Percentiles rank a stretch among this genome's conserved stretches.
Evolutionary conservation across 2,888 invertebrate genomes (phyloP).

Genomic region (Scaptomyza tumidula): DNA sequence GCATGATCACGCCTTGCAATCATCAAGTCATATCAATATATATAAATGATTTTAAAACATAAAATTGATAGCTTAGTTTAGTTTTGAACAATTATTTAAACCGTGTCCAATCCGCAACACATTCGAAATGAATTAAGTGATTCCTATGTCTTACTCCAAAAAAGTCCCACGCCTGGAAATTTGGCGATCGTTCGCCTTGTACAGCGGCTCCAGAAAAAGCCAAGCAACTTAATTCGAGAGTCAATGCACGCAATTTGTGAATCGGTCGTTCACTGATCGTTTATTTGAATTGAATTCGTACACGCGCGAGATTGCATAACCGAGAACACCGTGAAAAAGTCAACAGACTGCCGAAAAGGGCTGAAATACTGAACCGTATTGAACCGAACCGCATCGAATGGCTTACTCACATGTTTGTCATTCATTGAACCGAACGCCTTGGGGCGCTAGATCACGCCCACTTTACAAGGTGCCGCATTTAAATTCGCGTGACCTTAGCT

Average conservation of each 20-base stretch:
- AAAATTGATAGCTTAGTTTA: too few relatives aligned
- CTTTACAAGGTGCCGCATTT: slow-evolving; percentile 58
- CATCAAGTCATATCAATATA: too few relatives aligned
- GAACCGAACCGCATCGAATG: slow-evolving; percentile 8
- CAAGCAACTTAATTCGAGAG: slow-evolving; percentile 27
- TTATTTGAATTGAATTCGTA: slow-evolving; percentile 43
- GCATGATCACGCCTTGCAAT: too few relatives aligned
- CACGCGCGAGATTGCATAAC: slow-evolving; percentile 44
- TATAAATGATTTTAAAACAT: too few relatives aligned
- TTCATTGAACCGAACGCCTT: slow-evolving; percentile 17
- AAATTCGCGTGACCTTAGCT: slow-evolving; percentile 67
- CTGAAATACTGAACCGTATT: slow-evolving; percentile 1
- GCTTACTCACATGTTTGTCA: slow-evolving; percentile 21
- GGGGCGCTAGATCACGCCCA: slow-evolving; percentile 62
- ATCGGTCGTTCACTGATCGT: slow-evolving; percentile 34
- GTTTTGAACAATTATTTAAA: too few relatives aligned
- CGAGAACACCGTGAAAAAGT: slow-evolving; percentile 4
- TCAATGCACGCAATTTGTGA: slow-evolving; percentile 44
- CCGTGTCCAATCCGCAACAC: too few relatives aligned
- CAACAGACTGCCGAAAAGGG: slow-evolving; percentile 20
- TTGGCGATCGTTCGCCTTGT: slow-evolving; percentile 28
- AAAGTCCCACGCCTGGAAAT: slow-evolving; percentile 31
- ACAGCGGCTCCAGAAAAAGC: slow-evolving; percentile 32
- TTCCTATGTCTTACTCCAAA: neutral
- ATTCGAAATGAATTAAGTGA: slow-evolving; percentile 7